These are phyloP conservation scores for Syngnathoides biaculeatus DNA, from an alignment of 2,113 vertebrate species.

Conservation along the genomic window DNA sequence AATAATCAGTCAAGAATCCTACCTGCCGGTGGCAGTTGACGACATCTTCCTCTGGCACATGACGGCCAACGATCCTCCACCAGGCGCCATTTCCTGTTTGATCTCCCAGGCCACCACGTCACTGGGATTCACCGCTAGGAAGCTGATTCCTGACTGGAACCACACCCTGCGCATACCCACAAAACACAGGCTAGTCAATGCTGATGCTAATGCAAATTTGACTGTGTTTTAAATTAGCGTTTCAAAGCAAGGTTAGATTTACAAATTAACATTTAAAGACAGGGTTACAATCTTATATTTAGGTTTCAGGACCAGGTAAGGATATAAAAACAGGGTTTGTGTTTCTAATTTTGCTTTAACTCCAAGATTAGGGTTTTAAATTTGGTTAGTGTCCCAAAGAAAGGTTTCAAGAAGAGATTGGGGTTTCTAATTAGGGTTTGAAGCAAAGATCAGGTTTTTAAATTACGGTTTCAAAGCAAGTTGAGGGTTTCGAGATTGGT, in stretches of 20 bases:
- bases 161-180: conserved; percentile 75
- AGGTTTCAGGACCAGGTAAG: too few relatives aligned
- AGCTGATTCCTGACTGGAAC: conserved; percentile 84
- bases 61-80: conserved; percentile 75
- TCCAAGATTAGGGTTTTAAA: background rate
- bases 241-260: background rate
- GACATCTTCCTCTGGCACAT: conserved; percentile 80
- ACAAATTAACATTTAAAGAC: background rate
- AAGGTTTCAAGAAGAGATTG: background rate
- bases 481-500: too few relatives aligned
- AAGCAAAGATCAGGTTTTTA: background rate
- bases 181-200: background rate
- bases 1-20: conserved; percentile 24
- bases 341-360: background rate
- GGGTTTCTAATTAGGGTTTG: too few relatives aligned
- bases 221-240: background rate
- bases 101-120: conserved; percentile 86
- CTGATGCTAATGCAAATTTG: background rate
- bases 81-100: conserved; percentile 85
- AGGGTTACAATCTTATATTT: background rate
- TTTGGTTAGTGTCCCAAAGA: background rate
- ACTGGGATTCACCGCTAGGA: conserved; percentile 80
- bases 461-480: too few relatives aligned
- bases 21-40: conserved; percentile 75
- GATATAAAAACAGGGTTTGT: too few relatives aligned